A percentile compares a stretch with the other conserved stretches of the same genome.
Conservation (phyloP, 2,888 invertebrate species). For the Himalopsyche japonica region DNA sequence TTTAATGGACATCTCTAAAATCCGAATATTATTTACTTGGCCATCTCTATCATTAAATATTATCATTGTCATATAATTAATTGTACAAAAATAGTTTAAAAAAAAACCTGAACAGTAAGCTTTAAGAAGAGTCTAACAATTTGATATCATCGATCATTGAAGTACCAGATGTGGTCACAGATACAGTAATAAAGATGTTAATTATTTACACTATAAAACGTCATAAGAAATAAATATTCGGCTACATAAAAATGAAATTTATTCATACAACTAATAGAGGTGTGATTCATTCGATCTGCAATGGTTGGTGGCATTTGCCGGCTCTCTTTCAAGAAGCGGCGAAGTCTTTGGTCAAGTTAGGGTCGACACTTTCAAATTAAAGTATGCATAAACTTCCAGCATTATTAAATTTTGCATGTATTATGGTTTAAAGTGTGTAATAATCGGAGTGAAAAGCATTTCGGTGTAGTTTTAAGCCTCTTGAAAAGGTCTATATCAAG, state of each 20-base stretch:
- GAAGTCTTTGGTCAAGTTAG: background rate
- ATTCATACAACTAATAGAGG: background rate
- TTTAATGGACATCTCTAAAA: background rate
- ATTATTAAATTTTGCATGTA: too few species aligned
- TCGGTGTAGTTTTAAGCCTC: too few species aligned
- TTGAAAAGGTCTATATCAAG: too few species aligned
- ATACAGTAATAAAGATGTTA: conserved; percentile 39
- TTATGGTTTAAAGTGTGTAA: too few species aligned
- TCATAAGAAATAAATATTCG: background rate
- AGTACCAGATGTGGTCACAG: conserved; percentile 35
- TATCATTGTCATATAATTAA: background rate
- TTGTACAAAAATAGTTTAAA: background rate
- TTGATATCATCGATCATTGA: conserved; percentile 38
- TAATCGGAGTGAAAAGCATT: too few species aligned
- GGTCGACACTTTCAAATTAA: background rate
- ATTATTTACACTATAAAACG: conserved; percentile 22
- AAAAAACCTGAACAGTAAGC: conserved; percentile 16
- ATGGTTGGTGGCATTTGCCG: conserved; percentile 9
- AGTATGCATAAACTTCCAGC: too few species aligned
- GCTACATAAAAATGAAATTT: background rate
- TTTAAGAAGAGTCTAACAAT: conserved; percentile 28
- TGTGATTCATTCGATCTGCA: background rate
- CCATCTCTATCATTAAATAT: background rate
- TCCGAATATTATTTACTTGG: background rate
- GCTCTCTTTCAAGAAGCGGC: conserved; percentile 22